These are phyloP conservation scores for Drosophila seguyi DNA, from an alignment of 1,140 invertebrate genomes.

Conservation along the genomic window DNA sequence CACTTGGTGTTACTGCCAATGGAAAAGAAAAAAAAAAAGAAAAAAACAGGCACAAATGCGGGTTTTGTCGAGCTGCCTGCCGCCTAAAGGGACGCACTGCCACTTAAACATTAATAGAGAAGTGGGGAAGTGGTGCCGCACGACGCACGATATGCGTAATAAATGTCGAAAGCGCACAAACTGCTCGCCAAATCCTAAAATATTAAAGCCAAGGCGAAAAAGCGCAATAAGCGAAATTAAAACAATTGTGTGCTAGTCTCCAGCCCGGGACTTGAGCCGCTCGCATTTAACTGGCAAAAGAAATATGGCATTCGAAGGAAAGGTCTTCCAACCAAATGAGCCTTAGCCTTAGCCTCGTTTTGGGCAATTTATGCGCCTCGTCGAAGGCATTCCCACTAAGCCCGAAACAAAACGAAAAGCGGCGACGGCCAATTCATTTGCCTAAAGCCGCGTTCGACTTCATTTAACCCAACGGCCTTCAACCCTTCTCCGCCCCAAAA, in stretches of 20 bases:
- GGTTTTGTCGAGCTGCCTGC: conserved; percentile 46
- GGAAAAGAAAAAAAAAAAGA: not conserved
- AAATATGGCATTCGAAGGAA: conserved; percentile 69
- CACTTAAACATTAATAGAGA: conserved; percentile 84
- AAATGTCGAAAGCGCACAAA: conserved; percentile 66
- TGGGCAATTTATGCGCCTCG: conserved; percentile 71
- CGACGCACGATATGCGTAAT: conserved; percentile 78
- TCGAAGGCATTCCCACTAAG: conserved; percentile 73
- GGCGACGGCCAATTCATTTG: conserved; percentile 72
- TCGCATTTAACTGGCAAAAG: conserved; percentile 58
- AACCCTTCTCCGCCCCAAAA: conserved; percentile 47
- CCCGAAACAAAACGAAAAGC: conserved; percentile 51
- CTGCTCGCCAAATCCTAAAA: conserved; percentile 75
- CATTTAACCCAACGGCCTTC: conserved; percentile 67
- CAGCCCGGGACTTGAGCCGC: conserved; percentile 23
- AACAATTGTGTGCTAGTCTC: conserved; percentile 70
- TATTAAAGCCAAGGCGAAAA: conserved; percentile 65
- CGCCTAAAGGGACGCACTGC: conserved; percentile 78
- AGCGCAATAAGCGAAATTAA: conserved; percentile 82
- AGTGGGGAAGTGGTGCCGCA: conserved; percentile 35
- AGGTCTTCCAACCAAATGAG: conserved; percentile 68
- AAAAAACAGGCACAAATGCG: conserved; percentile 28
- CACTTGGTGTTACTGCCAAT: conserved; percentile 21
- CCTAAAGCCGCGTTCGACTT: conserved; percentile 74
- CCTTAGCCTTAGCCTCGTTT: conserved; percentile 53